Evolutionary conservation across 2,113 vertebrate species (phyloP).

Genomic region (Apus apus): DNA sequence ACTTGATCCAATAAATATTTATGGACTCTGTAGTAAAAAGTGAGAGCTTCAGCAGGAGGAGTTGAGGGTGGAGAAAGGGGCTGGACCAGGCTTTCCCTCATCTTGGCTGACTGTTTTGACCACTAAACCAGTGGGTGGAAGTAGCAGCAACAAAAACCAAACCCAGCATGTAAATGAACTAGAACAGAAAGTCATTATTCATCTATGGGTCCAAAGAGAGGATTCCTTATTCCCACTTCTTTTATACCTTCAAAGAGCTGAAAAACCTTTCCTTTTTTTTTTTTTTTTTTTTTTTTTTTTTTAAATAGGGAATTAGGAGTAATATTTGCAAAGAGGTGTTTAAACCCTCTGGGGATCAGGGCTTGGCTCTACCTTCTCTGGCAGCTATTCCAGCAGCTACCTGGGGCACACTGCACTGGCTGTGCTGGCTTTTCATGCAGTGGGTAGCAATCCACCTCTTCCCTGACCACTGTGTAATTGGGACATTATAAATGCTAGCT

Average conservation of each 20-base stretch:
- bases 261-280: neutral
- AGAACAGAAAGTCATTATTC: slow-evolving; percentile 49
- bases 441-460: neutral
- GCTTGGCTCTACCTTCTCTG: neutral
- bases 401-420: neutral
- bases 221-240: neutral
- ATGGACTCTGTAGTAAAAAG: neutral
- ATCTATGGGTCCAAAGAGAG: neutral
- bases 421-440: neutral
- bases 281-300: neutral
- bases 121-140: neutral
- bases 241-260: neutral
- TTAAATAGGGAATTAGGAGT: neutral
- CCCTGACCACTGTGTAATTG: neutral
- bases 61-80: neutral
- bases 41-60: neutral
- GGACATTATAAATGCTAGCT: neutral
- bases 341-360: neutral
- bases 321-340: neutral
- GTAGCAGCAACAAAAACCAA: neutral
- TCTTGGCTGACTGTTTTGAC: neutral
- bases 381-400: neutral
- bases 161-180: neutral
- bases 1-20: neutral
- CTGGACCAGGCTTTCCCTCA: neutral